Conservation (phyloP, 2,113 vertebrate genomes). For the Monopterus albus region DNA sequence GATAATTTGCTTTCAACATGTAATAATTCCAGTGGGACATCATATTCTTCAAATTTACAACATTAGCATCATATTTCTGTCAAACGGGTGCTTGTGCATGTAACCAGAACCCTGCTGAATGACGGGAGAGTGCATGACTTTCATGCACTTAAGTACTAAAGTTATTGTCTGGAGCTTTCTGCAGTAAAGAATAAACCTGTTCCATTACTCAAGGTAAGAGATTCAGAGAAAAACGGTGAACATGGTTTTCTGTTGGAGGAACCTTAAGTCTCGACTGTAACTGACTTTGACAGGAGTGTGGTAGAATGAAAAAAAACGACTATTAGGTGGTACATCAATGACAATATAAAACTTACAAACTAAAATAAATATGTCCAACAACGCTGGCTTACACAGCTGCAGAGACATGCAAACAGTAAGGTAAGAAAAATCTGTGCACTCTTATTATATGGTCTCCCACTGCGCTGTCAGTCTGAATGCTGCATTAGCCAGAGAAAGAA, state of each 20-base stretch:
- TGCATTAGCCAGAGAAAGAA: too few species aligned
- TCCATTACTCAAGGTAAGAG: neutral
- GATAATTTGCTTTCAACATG: neutral
- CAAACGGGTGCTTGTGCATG: constrained; percentile 9
- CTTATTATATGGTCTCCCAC: too few species aligned
- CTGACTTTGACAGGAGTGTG: neutral
- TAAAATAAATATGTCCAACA: neutral
- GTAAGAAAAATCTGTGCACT: too few species aligned
- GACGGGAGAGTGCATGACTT: constrained; percentile 11
- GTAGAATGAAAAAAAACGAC: neutral
- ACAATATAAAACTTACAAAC: neutral
- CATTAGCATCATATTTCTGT: constrained; percentile 28
- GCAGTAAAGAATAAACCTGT: neutral
- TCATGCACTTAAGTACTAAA: neutral
- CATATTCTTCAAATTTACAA: constrained; percentile 4
- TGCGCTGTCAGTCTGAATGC: neutral
- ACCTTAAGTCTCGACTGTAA: neutral
- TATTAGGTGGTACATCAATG: too few species aligned
- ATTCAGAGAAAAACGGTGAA: neutral
- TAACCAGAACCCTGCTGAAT: constrained; percentile 5
- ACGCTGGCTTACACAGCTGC: neutral
- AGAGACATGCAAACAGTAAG: neutral
- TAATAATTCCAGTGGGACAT: neutral
- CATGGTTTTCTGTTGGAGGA: neutral
- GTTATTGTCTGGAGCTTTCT: neutral